phyloP scores from a whole-genome alignment of 2,888 invertebrate genomes.

The Diaphora mendica region DNA sequence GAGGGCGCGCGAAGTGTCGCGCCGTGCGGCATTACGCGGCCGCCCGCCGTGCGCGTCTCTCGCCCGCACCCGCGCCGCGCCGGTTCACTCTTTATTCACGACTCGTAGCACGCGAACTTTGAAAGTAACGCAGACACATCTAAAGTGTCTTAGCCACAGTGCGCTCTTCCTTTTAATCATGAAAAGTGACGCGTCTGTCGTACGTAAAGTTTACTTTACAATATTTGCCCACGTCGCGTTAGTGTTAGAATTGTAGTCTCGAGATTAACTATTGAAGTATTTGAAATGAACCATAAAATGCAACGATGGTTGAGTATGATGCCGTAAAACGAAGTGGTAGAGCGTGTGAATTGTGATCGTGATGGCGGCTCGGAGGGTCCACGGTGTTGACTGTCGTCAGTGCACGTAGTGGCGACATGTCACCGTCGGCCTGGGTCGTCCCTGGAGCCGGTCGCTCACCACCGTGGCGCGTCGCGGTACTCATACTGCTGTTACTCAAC shows the following conservation, averaged over 20 bases:
- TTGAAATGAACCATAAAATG: constrained; percentile 1
- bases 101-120: constrained; percentile 15
- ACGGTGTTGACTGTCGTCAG: not conserved
- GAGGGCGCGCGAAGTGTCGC: constrained; percentile 15
- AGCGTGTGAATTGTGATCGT: not conserved
- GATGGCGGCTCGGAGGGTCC: not conserved
- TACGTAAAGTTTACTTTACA: constrained; percentile 1
- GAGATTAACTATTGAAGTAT: not conserved
- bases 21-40: constrained; percentile 34
- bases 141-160: not conserved
- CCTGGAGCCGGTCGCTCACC: not conserved
- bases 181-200: not conserved
- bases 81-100: not conserved
- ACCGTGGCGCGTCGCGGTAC: constrained; percentile 5
- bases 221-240: not conserved
- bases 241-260: not conserved
- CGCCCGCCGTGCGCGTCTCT: constrained; percentile 25
- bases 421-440: constrained; percentile 18
- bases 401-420: constrained; percentile 17
- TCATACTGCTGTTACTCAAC: constrained; percentile 29
- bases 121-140: constrained; percentile 1
- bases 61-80: constrained; percentile 19
- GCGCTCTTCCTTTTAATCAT: not conserved
- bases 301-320: not conserved
- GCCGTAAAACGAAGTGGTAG: not conserved